phyloP scores from a whole-genome alignment of 2,113 vertebrate genomes.

The Halichoerus grypus region DNA sequence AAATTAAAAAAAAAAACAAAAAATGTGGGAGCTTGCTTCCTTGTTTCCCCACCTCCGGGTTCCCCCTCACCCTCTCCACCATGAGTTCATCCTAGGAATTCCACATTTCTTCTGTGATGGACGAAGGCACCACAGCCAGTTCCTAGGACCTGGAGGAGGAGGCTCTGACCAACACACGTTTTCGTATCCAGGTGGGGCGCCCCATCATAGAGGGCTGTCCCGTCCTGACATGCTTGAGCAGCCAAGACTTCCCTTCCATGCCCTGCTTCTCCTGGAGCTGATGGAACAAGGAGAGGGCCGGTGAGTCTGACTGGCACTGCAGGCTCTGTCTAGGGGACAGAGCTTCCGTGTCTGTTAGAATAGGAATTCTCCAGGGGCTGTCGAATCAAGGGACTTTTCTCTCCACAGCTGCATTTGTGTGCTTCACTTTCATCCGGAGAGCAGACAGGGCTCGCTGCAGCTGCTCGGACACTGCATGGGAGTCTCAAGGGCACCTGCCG shows the following conservation, averaged over 20 bases:
- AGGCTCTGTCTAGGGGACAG: not conserved
- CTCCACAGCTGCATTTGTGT: not conserved
- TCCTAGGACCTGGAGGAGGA: not conserved
- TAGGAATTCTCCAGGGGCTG: not conserved
- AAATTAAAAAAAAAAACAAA: too few species aligned
- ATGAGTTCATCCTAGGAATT: not conserved
- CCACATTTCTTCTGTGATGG: not conserved
- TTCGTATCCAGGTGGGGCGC: not conserved
- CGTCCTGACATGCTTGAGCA: not conserved
- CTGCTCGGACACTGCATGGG: not conserved
- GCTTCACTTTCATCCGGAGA: not conserved
- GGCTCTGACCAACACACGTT: not conserved
- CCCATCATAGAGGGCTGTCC: not conserved
- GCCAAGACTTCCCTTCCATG: fast-evolving
- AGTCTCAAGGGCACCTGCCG: not conserved
- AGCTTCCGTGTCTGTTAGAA: not conserved
- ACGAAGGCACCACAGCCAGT: not conserved
- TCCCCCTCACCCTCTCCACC: not conserved
- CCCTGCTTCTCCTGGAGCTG: not conserved
- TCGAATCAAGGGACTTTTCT: not conserved
- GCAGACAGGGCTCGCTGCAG: too few species aligned
- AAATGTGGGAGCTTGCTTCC: not conserved
- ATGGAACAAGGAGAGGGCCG: not conserved
- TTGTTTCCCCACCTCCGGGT: not conserved
- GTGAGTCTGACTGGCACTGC: not conserved